Conservation (phyloP, 2,888 invertebrate genomes). For the Empis livida region DNA sequence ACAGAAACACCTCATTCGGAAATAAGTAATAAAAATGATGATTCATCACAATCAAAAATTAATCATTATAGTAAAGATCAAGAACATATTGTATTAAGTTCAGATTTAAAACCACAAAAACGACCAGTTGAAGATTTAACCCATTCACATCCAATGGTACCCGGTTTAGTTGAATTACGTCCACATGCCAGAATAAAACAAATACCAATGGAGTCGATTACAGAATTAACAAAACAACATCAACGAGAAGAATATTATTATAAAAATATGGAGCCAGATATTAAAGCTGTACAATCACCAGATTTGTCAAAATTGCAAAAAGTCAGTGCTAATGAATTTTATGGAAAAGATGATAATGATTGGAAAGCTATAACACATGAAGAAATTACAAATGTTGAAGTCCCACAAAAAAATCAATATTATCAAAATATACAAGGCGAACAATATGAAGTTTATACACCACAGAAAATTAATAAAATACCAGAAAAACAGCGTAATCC, state of each 20-base stretch:
- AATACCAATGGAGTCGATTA: conserved; percentile 29
- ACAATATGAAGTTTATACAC: conserved; percentile 7
- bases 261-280: conserved; percentile 9
- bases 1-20: conserved; percentile 27
- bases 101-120: conserved; percentile 27
- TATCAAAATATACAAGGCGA: conserved; percentile 7
- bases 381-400: not conserved
- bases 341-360: conserved; percentile 20
- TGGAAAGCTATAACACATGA: conserved; percentile 25
- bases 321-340: conserved; percentile 11
- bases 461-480: not conserved
- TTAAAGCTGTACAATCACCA: conserved; percentile 14
- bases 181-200: conserved; percentile 31
- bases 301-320: conserved; percentile 16
- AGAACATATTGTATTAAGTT: conserved; percentile 34
- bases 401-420: not conserved
- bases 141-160: conserved; percentile 28
- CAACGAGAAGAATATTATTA: conserved; percentile 25
- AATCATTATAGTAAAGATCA: conserved; percentile 36
- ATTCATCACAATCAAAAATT: conserved; percentile 34
- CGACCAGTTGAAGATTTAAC: conserved; percentile 28
- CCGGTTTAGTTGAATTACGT: conserved; percentile 30
- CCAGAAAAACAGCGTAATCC: conserved; percentile 6
- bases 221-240: conserved; percentile 19
- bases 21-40: conserved; percentile 18